Evolutionary conservation across 92 coral and sea anemone species (phyloP).

Genomic region (Metridium senile): DNA sequence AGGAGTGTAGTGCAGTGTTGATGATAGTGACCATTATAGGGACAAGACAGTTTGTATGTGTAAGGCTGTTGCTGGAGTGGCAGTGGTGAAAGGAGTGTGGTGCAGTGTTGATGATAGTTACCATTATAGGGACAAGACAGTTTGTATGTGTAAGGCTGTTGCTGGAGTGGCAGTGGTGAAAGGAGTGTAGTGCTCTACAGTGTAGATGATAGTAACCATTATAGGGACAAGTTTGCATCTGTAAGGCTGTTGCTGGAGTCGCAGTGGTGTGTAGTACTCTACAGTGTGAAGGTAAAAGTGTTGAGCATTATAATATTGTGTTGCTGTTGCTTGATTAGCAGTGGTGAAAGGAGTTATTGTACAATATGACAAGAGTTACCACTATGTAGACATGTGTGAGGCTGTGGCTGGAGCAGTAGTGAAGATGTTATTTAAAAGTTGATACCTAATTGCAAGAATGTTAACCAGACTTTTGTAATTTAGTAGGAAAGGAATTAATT

Average conservation of each 20-base stretch:
- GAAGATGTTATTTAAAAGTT: too few relatives aligned
- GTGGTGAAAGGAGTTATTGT: slow-evolving; percentile 60
- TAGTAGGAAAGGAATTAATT: too few relatives aligned
- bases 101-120: too few relatives aligned
- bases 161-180: slow-evolving; percentile 83
- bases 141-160: slow-evolving; percentile 86
- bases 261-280: slow-evolving; percentile 71
- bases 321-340: slow-evolving; percentile 85
- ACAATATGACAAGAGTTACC: too few relatives aligned
- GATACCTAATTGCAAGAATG: too few relatives aligned
- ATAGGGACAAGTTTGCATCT: too few relatives aligned
- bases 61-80: slow-evolving; percentile 87
- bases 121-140: too few relatives aligned
- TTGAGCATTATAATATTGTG: too few relatives aligned
- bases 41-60: too few relatives aligned
- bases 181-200: slow-evolving; percentile 30
- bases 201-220: too few relatives aligned
- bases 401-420: slow-evolving; percentile 88
- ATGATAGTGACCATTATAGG: too few relatives aligned
- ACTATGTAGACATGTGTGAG: slow-evolving; percentile 78
- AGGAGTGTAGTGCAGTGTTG: slow-evolving; percentile 25
- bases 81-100: slow-evolving; percentile 63
- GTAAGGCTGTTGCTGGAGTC: slow-evolving; percentile 89
- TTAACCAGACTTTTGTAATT: too few relatives aligned
- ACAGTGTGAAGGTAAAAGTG: background rate